Conservation (phyloP, 2,888 invertebrate genomes). For the Pasiphila rectangulata region DNA sequence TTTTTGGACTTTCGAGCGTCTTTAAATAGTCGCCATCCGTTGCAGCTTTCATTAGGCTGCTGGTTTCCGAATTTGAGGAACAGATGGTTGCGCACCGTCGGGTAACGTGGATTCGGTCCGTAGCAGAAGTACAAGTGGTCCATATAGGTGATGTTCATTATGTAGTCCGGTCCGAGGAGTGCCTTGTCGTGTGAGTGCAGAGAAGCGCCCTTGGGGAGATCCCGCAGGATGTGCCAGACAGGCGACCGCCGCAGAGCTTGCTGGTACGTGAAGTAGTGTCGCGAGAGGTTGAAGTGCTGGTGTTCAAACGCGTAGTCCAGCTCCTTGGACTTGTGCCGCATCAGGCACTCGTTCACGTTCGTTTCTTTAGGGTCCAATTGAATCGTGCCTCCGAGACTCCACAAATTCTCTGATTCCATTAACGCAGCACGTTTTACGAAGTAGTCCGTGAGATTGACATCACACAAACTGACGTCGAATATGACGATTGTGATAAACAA, state of each 20-base stretch:
- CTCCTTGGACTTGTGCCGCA: conserved; percentile 80
- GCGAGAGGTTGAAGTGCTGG: conserved; percentile 82
- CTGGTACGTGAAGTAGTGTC: conserved; percentile 84
- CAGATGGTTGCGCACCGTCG: conserved; percentile 41
- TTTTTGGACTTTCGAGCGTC: conserved; percentile 66
- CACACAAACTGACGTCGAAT: no score
- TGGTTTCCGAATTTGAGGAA: background rate
- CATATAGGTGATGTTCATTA: conserved; percentile 83
- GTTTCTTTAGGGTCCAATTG: conserved; percentile 69
- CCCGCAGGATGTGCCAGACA: conserved; percentile 83
- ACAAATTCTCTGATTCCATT: background rate
- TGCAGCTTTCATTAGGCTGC: conserved; percentile 31
- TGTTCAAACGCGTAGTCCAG: conserved; percentile 75
- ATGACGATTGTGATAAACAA: no score
- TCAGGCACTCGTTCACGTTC: conserved; percentile 79
- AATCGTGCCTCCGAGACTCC: background rate
- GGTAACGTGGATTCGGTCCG: conserved; percentile 2
- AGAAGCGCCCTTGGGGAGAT: conserved; percentile 88
- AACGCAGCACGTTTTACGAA: background rate
- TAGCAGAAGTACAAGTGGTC: conserved; percentile 81
- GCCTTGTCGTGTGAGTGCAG: conserved; percentile 86
- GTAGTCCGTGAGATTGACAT: no score
- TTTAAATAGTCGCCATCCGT: conserved; percentile 71
- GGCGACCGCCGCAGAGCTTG: conserved; percentile 80
- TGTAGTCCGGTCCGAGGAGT: conserved; percentile 81